Evolutionary conservation across 2,113 vertebrate species (phyloP).

Genomic region (Otolemur garnettii): DNA sequence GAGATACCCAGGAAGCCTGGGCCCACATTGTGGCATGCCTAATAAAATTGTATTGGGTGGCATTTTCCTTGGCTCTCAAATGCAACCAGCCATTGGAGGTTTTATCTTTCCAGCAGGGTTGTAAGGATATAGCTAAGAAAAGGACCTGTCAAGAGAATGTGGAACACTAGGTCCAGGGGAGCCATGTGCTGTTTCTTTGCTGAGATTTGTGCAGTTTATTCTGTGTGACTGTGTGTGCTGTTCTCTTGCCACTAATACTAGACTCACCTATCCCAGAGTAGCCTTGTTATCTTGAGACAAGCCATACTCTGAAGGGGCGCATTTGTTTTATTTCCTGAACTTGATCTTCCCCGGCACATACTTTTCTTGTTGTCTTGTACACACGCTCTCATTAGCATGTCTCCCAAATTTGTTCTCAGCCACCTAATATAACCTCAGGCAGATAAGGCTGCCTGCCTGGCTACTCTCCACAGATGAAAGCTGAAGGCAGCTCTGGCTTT

Average conservation of each 20-base stretch:
- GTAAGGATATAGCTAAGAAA: neutral
- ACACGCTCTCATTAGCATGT: neutral
- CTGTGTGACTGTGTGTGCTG: neutral
- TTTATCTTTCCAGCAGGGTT: conserved; percentile 15
- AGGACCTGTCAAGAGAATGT: neutral
- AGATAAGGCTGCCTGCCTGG: neutral
- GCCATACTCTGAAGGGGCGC: neutral
- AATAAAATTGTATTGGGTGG: conserved; percentile 7
- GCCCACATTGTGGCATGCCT: neutral
- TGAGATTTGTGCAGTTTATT: neutral
- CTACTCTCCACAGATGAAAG: neutral
- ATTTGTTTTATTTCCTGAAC: conserved; percentile 54
- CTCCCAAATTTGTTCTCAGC: neutral
- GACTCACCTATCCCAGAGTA: neutral
- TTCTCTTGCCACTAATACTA: conserved; percentile 43
- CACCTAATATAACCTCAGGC: neutral
- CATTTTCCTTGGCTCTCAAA: conserved; percentile 55
- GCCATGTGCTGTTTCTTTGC: neutral
- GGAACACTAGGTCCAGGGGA: neutral
- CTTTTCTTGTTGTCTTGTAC: neutral
- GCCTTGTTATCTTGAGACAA: conserved; percentile 6
- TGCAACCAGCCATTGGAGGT: neutral
- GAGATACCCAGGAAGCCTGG: neutral
- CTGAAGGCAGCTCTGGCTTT: neutral
- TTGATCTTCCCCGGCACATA: neutral